phyloP scores from a whole-genome alignment of 2,113 vertebrate genomes.

The Acrocephalus kingi region DNA sequence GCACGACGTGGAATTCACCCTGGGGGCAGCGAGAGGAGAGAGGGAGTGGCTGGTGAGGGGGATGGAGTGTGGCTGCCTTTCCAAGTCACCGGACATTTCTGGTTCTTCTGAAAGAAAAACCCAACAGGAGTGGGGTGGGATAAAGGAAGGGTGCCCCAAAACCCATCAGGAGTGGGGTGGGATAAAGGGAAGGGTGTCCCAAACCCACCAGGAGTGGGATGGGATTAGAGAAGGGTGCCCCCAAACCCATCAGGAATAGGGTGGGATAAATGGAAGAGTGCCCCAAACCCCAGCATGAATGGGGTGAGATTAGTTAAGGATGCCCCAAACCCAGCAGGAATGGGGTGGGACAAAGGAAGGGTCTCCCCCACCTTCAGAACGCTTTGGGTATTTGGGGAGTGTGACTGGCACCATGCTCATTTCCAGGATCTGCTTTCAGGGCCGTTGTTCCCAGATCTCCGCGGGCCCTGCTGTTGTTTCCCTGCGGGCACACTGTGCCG shows the following conservation, averaged over 20 bases:
- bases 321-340: background rate
- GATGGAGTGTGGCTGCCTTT: background rate
- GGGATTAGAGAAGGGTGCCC: too few relatives aligned
- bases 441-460: background rate
- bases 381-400: background rate
- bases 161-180: background rate
- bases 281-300: background rate
- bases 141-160: background rate
- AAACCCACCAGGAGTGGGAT: background rate
- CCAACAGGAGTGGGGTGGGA: background rate
- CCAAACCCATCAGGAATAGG: background rate
- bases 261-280: background rate
- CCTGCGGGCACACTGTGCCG: background rate
- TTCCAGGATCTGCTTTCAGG: background rate
- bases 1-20: background rate
- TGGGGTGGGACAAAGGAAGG: background rate
- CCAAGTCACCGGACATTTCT: background rate
- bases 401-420: background rate
- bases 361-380: background rate
- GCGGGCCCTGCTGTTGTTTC: background rate
- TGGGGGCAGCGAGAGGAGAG: background rate
- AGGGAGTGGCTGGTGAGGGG: background rate
- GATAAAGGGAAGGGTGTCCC: background rate
- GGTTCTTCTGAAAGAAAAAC: background rate
- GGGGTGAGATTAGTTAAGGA: too few relatives aligned